Conservation (phyloP, 2,113 vertebrate genomes). For the Onychorhynchus coronatus region DNA sequence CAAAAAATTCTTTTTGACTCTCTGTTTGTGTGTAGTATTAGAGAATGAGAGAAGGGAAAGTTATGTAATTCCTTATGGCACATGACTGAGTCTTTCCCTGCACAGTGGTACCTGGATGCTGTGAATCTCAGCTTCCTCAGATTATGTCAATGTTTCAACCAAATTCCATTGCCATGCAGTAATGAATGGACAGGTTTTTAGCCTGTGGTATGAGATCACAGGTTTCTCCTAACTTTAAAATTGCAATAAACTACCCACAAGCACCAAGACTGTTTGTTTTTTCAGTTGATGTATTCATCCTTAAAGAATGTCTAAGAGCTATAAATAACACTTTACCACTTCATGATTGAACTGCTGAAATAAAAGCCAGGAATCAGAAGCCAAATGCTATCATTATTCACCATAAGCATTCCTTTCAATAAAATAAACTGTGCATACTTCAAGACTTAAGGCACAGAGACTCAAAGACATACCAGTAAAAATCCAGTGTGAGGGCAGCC, state of each 20-base stretch:
- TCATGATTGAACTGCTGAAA: conserved; percentile 20
- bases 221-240: conserved; percentile 41
- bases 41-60: background rate
- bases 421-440: background rate
- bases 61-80: background rate
- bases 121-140: background rate
- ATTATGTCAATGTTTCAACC: conserved; percentile 8
- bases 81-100: background rate
- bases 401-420: background rate
- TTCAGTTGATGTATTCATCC: conserved; percentile 33
- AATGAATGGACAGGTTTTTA: conserved; percentile 37
- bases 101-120: conserved; percentile 1
- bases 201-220: conserved; percentile 52
- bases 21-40: background rate
- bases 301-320: conserved; percentile 54
- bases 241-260: conserved; percentile 31
- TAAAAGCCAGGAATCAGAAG: conserved; percentile 6
- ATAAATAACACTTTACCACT: conserved; percentile 57
- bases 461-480: background rate
- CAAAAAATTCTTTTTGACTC: background rate
- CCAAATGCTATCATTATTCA: background rate
- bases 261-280: conserved; percentile 26
- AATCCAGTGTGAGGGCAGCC: background rate
- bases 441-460: background rate
- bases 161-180: conserved; percentile 28